phyloP scores from a whole-genome alignment of 1,140 invertebrate genomes.

The Chironomus striatipennis region DNA sequence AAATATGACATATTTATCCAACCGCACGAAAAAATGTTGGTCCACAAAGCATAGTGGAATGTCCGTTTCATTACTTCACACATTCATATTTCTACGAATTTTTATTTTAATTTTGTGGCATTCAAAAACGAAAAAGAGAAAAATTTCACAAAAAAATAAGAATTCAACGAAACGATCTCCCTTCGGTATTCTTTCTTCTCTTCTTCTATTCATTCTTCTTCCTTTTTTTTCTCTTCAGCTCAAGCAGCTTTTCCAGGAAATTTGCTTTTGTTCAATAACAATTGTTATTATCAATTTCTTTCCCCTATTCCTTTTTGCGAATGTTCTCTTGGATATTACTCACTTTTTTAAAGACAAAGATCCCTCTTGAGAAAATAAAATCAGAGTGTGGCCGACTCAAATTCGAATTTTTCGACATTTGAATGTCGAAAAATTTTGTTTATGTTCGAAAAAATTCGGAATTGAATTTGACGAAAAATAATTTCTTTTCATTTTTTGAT shows the following conservation, averaged over 20 bases:
- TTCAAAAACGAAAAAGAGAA: not conserved
- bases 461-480: no score
- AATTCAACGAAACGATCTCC: not conserved
- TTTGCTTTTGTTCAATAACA: not conserved
- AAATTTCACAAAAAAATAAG: not conserved
- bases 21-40: not conserved
- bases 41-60: not conserved
- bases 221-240: not conserved
- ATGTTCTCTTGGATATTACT: not conserved
- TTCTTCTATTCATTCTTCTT: not conserved
- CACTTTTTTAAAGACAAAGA: no score
- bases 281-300: conserved; percentile 23
- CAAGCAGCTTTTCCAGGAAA: conserved; percentile 8
- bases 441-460: no score
- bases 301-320: not conserved
- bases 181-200: conserved; percentile 19
- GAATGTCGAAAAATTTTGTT: no score
- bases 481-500: no score
- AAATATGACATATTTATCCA: not conserved
- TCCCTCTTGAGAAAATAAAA: no score
- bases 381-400: no score
- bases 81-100: not conserved
- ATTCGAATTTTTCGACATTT: no score
- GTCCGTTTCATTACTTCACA: conserved; percentile 12
- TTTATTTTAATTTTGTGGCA: not conserved